Base-by-base conservation (phyloP, 2,113 vertebrate species). In the Podarcis raffonei region DNA sequence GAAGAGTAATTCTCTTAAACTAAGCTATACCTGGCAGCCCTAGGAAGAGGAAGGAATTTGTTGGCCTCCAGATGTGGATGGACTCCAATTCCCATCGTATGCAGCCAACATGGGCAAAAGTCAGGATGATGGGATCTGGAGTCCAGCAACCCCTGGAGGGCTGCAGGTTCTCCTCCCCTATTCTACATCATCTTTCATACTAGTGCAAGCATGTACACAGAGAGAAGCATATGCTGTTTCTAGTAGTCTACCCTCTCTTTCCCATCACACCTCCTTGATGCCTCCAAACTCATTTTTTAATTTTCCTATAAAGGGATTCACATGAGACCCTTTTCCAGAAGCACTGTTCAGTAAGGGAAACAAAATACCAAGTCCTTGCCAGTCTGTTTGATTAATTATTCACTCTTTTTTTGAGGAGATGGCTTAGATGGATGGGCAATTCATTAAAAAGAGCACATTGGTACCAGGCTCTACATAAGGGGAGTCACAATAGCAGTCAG, bases 371-470 rank as follows among this genome's bases (percentile, higher is more conserved):
- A 37, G 39, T 59, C 12, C 68, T 16, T n/a, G 30, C 59, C 86
- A 39, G 22, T 42, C 8, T 62, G 39, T 85, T 0, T 83, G 90
- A 42, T 62, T 76, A 59, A 32, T n/a, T 22, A 69, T 57, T 88
- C 75, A 59, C 62, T 84, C 87, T 57, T 27, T 83, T 62, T 87
- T 57, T 27, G 71, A 71, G 71, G 3, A 65, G 25, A 11, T 23
- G 5, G 15, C 74, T 72, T 20, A 82, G 62, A 71, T 82, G 84
- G 83, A 90, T 62, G 9, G 27, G 83, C 4, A 42, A 65, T 87
- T 84, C 79, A 77, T 86, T 92, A 83, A 85, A 88, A 83, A 27
- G 3, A 71, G 72, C 35, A 23, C 27, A 42, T 7, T 6, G 86
- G 25, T 6, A 13, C 25, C 25, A 65, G 57, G 22, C 57, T 42